Evolutionary conservation across 2,113 vertebrate species (phyloP).

Genomic region (Cebidichthys violaceus): DNA sequence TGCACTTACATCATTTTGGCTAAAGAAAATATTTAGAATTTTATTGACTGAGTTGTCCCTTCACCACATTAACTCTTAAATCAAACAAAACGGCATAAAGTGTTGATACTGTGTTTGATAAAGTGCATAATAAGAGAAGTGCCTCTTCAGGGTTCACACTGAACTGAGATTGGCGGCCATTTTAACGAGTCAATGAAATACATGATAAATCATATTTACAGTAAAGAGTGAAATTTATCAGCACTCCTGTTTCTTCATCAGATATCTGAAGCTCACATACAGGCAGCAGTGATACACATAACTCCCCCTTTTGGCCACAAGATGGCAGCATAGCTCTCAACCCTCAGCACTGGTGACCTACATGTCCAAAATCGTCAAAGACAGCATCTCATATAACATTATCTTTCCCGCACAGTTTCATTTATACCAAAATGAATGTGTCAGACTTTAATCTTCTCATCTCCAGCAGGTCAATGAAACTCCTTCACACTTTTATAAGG

Average conservation of each 20-base stretch:
- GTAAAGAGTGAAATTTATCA: neutral
- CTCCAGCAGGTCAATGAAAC: conserved; percentile 58
- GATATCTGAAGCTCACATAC: neutral
- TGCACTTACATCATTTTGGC: neutral
- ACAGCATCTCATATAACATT: conserved; percentile 39
- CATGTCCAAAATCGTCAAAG: conserved; percentile 13
- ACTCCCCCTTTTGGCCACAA: conserved; percentile 22
- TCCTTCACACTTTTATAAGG: conserved; percentile 19
- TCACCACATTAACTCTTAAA: neutral
- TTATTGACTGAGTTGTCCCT: neutral
- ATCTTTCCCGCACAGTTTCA: conserved; percentile 51
- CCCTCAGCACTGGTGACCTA: conserved; percentile 46
- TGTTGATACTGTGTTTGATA: conserved; percentile 8
- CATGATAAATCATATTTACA: neutral
- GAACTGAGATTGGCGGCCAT: neutral
- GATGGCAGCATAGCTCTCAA: conserved; percentile 54
- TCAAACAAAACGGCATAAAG: neutral
- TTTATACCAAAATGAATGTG: conserved; percentile 56
- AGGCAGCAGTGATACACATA: conserved; percentile 4
- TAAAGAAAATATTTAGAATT: neutral
- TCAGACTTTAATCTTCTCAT: conserved; percentile 65
- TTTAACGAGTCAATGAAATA: neutral
- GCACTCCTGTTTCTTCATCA: neutral
- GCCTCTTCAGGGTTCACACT: neutral
- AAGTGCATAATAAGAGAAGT: neutral